phyloP scores from a whole-genome alignment of 2,888 invertebrate species.

The Lithophane ornitopus region DNA sequence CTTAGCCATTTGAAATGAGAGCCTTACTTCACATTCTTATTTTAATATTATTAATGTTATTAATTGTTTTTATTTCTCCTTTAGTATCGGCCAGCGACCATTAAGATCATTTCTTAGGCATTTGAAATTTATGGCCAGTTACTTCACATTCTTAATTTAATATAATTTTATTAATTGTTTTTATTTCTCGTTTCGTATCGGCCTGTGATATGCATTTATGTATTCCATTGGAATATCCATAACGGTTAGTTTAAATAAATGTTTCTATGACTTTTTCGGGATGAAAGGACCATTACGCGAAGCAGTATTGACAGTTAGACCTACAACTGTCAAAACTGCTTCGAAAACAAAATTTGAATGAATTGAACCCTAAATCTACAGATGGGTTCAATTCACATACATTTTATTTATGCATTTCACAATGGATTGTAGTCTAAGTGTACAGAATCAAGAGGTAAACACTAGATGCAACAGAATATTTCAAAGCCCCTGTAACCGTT shows the following conservation, averaged over 20 bases:
- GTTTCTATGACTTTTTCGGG: not conserved
- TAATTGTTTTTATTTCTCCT: too few species aligned
- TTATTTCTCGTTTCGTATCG: not conserved
- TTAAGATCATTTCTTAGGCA: too few species aligned
- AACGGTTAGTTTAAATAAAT: not conserved
- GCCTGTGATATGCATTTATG: not conserved
- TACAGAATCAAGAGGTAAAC: constrained; percentile 28
- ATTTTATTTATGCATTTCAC: not conserved
- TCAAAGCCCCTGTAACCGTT: not conserved
- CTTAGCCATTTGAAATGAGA: constrained; percentile 2
- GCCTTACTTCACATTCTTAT: constrained; percentile 8
- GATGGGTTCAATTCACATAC: not conserved
- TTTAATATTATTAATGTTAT: too few species aligned
- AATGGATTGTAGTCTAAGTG: constrained; percentile 6
- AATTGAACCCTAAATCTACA: too few species aligned
- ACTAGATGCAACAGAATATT: constrained; percentile 15
- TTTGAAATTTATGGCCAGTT: too few species aligned
- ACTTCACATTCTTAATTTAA: too few species aligned
- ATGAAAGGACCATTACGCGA: not conserved
- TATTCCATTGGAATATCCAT: not conserved
- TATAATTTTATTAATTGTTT: not conserved
- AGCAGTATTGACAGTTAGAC: not conserved
- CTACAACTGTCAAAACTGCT: too few species aligned
- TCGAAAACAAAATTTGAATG: too few species aligned
- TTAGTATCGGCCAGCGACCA: too few species aligned